Evolutionary conservation across 2,113 vertebrate genomes (phyloP), one percentile per base, ranked within the genome.

Genomic region (Megaceryle torquata): DNA sequence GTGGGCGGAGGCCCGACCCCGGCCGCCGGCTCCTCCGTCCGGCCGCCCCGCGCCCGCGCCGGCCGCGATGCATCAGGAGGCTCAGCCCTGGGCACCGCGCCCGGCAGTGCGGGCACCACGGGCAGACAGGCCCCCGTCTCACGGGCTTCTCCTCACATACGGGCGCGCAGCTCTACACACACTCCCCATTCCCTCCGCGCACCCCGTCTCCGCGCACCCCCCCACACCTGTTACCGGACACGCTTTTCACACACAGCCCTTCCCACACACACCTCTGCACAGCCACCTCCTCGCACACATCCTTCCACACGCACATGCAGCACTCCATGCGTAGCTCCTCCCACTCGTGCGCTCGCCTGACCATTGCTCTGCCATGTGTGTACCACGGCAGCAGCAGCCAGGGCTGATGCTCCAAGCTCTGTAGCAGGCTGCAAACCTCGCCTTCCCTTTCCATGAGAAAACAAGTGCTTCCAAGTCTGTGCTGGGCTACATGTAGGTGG

Each of bases 291-390:
- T 53, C 14, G 1, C 37, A 5, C 11, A 3, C 6, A 3, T 11
- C 17, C 15, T 63, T 20, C 5, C 44, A 2, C 72, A 9, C 31
- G 2, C 18, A 0, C 8, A 0, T 15, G 26, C 25, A 1, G 18
- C 1, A 15, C 46, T 16, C 50, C 28, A 0, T 3, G 2, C 54
- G 0, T 60, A 1, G 54, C 24, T 17, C 29, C 9, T 9, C 9
- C 14, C 46, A 6, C 15, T 2, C 8, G 3, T 1, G 28, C 33
- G 0, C 41, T 37, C 26, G 0, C 50, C 0, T 0, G 54, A 59
- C 25, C 75, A 39, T 67, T 48, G 33, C 65, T 61, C 18, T 61
- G 17, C 25, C 21, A 5, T 2, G 2, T 51, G 69, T 78, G 46
- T 54, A n/a, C 72, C 25, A 5, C 4, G 24, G 59, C 72, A 83